These are phyloP conservation scores for Coelinius sp. DNA, from an alignment of 2,888 invertebrate species.

Conservation along the genomic window DNA sequence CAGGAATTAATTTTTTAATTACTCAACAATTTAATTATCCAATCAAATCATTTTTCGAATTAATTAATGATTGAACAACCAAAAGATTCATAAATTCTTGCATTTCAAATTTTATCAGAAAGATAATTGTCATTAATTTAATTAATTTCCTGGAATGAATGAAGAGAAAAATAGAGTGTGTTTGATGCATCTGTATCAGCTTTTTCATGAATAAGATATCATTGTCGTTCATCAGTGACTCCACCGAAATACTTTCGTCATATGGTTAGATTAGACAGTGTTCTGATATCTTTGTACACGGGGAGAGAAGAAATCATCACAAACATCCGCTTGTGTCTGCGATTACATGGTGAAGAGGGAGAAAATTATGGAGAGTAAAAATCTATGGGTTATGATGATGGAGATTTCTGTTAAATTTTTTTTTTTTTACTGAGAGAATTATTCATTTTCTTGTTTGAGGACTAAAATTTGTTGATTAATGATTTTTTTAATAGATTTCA, in stretches of 20 bases:
- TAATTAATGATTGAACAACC: too few species aligned
- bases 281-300: slow-evolving; percentile 23
- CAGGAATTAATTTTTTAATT: slow-evolving; percentile 22
- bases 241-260: slow-evolving; percentile 22
- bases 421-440: too few species aligned
- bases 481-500: slow-evolving; percentile 45
- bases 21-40: background rate
- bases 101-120: too few species aligned
- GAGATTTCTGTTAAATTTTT: background rate
- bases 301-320: slow-evolving; percentile 39
- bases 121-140: too few species aligned
- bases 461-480: slow-evolving; percentile 9
- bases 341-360: slow-evolving; percentile 22
- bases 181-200: background rate
- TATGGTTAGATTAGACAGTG: slow-evolving; percentile 3
- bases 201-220: background rate
- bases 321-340: slow-evolving; percentile 46
- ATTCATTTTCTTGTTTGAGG: slow-evolving; percentile 26
- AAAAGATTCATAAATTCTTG: too few species aligned
- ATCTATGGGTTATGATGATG: background rate
- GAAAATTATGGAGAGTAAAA: background rate
- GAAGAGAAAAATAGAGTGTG: too few species aligned
- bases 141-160: too few species aligned
- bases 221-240: background rate
- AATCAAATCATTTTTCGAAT: too few species aligned